Conservation (phyloP, 2,113 vertebrate species). For the Psammodynastes pulverulentus region DNA sequence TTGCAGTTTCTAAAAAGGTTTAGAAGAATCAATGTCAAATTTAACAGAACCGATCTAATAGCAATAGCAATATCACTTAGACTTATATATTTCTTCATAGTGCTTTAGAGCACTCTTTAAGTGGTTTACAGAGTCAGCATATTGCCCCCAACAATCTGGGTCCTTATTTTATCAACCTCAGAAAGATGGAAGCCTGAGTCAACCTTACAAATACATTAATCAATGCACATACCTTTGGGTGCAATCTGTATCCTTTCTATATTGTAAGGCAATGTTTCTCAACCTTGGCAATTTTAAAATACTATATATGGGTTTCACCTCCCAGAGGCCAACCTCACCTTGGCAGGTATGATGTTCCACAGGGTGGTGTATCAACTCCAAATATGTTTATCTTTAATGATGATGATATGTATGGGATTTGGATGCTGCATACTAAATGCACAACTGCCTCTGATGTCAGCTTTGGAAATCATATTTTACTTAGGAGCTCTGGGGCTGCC, state of each 20-base stretch:
- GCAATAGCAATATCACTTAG: background rate
- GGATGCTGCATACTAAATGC: background rate
- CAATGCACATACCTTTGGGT: background rate
- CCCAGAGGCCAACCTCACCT: background rate
- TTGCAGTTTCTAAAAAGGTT: background rate
- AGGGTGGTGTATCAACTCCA: background rate
- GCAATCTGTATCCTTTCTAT: background rate
- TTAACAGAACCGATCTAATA: background rate
- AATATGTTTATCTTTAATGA: background rate
- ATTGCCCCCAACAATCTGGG: background rate
- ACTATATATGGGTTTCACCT: background rate
- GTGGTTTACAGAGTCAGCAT: background rate
- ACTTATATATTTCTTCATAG: background rate
- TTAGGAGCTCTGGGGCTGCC: too few relatives aligned
- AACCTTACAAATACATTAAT: background rate
- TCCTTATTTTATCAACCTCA: background rate
- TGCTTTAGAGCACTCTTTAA: background rate
- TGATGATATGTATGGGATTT: background rate
- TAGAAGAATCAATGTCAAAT: background rate
- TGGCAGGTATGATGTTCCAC: background rate
- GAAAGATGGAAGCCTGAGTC: background rate
- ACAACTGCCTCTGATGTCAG: too few relatives aligned
- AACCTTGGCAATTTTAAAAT: background rate
- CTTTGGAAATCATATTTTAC: too few relatives aligned
- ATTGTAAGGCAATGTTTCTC: background rate